phyloP scores from a whole-genome alignment of 2,113 vertebrate genomes.

The Sakesphorus luctuosus region DNA sequence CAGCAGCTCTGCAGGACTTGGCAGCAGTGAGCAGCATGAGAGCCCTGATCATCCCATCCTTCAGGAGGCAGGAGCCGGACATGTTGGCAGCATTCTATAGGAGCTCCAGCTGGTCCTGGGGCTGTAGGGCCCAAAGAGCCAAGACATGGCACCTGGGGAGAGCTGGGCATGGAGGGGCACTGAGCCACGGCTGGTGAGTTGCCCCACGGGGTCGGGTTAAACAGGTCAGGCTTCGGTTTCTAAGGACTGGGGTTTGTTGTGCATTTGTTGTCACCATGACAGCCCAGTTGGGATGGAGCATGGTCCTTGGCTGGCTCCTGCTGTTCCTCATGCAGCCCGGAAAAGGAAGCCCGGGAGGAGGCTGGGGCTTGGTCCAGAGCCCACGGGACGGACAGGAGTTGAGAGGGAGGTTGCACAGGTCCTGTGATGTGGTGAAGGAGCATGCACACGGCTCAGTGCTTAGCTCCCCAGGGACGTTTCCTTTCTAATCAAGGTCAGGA shows the following conservation, averaged over 20 bases:
- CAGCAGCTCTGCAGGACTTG: background rate
- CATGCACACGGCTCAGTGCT: accelerated
- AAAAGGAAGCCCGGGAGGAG: slow-evolving; percentile 34
- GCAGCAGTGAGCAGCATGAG: background rate
- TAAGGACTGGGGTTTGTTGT: slow-evolving; percentile 48
- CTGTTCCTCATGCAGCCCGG: background rate
- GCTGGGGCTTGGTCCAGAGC: background rate
- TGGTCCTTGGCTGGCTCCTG: background rate
- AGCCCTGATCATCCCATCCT: background rate
- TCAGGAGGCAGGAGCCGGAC: background rate
- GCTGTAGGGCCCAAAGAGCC: background rate
- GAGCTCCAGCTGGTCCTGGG: background rate
- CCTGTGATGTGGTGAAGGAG: background rate
- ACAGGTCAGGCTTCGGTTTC: slow-evolving; percentile 37
- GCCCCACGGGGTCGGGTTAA: background rate
- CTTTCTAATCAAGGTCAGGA: background rate
- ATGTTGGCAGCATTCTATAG: background rate
- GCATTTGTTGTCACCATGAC: slow-evolving; percentile 39
- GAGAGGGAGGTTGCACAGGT: background rate
- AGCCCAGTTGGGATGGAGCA: background rate
- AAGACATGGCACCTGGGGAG: background rate
- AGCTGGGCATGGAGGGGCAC: accelerated
- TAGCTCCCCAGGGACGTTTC: background rate
- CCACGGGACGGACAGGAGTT: background rate
- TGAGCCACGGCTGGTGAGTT: background rate